Evolutionary conservation across 2,113 vertebrate genomes (phyloP).

Genomic region (Phoenicopterus ruber): DNA sequence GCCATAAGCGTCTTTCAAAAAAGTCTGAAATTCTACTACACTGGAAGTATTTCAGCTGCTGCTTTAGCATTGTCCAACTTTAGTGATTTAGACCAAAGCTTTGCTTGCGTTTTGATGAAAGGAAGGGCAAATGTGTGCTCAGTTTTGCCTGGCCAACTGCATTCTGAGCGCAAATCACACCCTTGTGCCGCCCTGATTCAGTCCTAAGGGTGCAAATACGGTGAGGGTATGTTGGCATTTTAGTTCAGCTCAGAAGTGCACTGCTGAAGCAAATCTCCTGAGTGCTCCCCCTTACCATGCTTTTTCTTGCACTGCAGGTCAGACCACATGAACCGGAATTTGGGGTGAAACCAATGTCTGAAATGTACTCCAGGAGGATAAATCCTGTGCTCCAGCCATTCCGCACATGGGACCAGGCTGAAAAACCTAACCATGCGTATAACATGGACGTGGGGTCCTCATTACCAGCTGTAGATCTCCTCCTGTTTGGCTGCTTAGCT

Average conservation of each 20-base stretch:
- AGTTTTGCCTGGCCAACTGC: background rate
- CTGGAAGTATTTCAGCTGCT: background rate
- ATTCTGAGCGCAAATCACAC: background rate
- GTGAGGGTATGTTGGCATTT: background rate
- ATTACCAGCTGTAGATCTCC: background rate
- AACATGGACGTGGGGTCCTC: background rate
- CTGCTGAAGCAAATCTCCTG: background rate
- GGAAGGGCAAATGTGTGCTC: background rate
- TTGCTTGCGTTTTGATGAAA: background rate
- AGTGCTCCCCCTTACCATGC: background rate
- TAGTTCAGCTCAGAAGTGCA: background rate
- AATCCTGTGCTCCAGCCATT: background rate
- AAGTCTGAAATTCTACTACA: background rate
- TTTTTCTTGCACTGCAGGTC: background rate
- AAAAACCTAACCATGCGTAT: accelerated
- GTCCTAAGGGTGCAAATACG: background rate
- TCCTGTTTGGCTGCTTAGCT: background rate
- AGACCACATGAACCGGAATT: background rate
- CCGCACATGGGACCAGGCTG: background rate
- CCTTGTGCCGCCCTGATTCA: background rate
- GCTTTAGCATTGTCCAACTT: background rate
- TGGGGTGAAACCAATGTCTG: background rate
- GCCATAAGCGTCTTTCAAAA: background rate
- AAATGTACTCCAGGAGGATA: background rate
- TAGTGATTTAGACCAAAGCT: background rate